Percentiles rank a stretch among this genome's conserved stretches.
These are phyloP conservation scores for Hybos culiciformis DNA, from an alignment of 2,888 invertebrate species.

Conservation along the genomic window DNA sequence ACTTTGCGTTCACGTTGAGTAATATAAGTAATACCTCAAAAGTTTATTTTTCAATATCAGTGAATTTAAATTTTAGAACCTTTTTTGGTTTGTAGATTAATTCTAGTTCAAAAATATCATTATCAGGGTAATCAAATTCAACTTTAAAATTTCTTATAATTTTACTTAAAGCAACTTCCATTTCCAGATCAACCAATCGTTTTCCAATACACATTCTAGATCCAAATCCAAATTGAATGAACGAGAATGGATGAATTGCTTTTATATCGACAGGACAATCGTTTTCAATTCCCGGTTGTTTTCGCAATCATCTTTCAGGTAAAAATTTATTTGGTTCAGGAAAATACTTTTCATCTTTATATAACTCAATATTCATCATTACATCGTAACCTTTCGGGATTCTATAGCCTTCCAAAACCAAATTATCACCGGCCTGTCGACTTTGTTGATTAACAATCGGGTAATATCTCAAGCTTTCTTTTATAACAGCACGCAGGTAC, in stretches of 20 bases:
- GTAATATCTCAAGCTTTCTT: conserved; percentile 50
- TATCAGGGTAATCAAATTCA: conserved; percentile 21
- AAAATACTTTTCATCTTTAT: conserved; percentile 47
- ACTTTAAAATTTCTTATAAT: conserved; percentile 23
- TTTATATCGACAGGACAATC: conserved; percentile 13
- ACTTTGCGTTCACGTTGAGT: too few species aligned
- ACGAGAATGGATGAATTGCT: conserved; percentile 15
- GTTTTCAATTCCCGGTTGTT: neutral
- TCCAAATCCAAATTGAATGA: conserved; percentile 16
- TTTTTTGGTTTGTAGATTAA: conserved; percentile 23
- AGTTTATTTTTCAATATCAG: too few species aligned
- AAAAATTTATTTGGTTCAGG: conserved; percentile 33
- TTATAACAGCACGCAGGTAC: conserved; percentile 59
- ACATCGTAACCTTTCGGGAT: conserved; percentile 52
- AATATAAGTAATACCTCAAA: too few species aligned
- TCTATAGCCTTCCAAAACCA: conserved; percentile 45
- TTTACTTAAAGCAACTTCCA: conserved; percentile 39
- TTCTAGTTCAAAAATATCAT: conserved; percentile 18
- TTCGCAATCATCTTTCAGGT: conserved; percentile 54
- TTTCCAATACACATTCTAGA: conserved; percentile 47
- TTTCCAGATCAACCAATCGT: conserved; percentile 53
- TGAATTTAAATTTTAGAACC: conserved; percentile 21
- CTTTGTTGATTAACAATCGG: conserved; percentile 44
- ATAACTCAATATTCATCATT: conserved; percentile 53
- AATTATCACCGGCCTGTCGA: conserved; percentile 40